Base-by-base conservation (phyloP, 1,140 invertebrate species). In the Sitobion miscanthi region DNA sequence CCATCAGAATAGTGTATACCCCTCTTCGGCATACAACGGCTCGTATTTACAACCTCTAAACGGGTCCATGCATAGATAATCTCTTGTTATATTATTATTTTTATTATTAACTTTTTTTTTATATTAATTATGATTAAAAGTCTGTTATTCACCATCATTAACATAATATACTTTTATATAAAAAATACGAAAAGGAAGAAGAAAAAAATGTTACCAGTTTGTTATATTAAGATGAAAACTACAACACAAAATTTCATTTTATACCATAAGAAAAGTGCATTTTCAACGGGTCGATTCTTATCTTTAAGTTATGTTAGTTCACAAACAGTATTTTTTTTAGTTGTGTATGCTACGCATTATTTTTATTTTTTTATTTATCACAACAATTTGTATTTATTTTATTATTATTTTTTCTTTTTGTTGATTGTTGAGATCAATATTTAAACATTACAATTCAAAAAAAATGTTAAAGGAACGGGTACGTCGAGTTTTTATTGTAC, bases 51-150 rank as follows among this genome's bases (percentile, higher is more conserved):
- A 93, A 57, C 91, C 91, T 7, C 42, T 93, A 30, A 93, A 93
- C 30, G 91, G 91, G 49, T 93, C 91, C 25, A 86, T 93, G 91
- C 91, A 93, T 35, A 86, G 91, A 85, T 93, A 93, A 93, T 93
- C 82, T 92, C 91, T 54, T 52, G 47, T 85, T 54, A 52, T 83
- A 91, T 69, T 90, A 62, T 91, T 91, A 82, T 38, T 91, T 69
- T 3, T 52, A 83, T 82, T 77, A 49, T 83, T 25, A 83, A 85
- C 20, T n/a, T 35, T 25, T 49, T 38, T 47, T 35, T 91, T 54
- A 23, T 49, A 52, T 82, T 92, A 54, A 47, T 52, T 52, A 38
- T 52, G 30, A 11, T 35, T 52, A 35, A 47, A 30, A 45, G 17
- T 38, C 83, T 92, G 77, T 92, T 92, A 82, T 91, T 91, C 9